Conservation (phyloP, 1,140 invertebrate species). For the Drosophila parabipectinata region DNA sequence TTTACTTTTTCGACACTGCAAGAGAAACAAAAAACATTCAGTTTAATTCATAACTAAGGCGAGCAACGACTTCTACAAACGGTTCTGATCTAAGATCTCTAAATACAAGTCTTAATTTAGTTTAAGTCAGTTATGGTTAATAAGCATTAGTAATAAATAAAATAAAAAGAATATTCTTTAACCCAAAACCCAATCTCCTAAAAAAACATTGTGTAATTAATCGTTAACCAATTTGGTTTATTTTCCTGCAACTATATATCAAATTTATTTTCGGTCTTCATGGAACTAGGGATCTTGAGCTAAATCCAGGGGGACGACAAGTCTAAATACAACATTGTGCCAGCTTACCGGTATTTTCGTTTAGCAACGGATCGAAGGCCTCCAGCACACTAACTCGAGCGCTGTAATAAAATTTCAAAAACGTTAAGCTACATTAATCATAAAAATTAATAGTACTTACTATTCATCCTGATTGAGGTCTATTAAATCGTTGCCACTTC, state of each 20-base stretch:
- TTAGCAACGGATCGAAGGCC: constrained; percentile 92
- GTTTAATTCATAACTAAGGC: constrained; percentile 56
- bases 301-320: constrained; percentile 2
- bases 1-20: constrained; percentile 82
- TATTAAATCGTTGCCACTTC: constrained; percentile 84
- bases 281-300: constrained; percentile 8
- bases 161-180: no score
- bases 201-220: no score
- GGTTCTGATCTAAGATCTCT: neutral
- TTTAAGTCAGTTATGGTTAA: no score
- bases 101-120: no score
- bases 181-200: neutral
- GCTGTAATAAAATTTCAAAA: constrained; percentile 53
- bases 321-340: constrained; percentile 29
- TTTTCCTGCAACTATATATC: constrained; percentile 1
- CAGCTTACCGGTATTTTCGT: constrained; percentile 76
- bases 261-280: constrained; percentile 3
- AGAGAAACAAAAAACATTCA: constrained; percentile 69
- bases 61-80: constrained; percentile 5
- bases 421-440: constrained; percentile 2
- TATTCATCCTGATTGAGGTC: constrained; percentile 83
- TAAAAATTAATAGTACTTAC: constrained; percentile 44
- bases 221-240: no score
- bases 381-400: constrained; percentile 91
- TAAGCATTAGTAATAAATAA: neutral